Base-by-base conservation (phyloP, 1,140 invertebrate species). In the Nephotettix cincticeps region DNA sequence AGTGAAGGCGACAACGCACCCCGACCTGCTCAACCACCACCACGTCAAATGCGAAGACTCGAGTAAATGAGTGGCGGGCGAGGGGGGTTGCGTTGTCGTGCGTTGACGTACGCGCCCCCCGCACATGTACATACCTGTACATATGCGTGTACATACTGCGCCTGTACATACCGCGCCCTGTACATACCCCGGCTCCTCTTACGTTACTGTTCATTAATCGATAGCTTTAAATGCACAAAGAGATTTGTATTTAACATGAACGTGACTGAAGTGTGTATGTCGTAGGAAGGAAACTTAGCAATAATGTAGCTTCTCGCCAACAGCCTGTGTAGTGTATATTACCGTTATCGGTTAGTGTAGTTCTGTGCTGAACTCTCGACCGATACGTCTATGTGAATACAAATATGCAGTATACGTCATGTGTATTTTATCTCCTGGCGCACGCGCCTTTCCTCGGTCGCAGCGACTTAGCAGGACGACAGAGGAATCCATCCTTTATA, bases 1-100 rank as follows among this genome's bases (percentile, higher is more conserved):
- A 71, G 73, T 74, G 36, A 74, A 74, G 58, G 71, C 74, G 4
- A 69, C 14, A n/a, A 14, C 64, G 9, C 64, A 67, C 32, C 64
- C 71, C 14, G 73, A 74, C 45, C 69, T 74, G 11, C 54, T 74
- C 27, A 74, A 71, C 69, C 71, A 74, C 69, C 66, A 47, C 23
- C 29, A 68, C 25, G 45, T 56, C 27, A 69, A 69, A 21, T 69
- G 67, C 47, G 47, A 51, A 19, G 27, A 69, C 21, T 13, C 25
- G 11, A n/a, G 43, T 32, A 68, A 64, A 64, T 64, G 30, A 64
- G 61, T n/a, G 25, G 17, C 28, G 28, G 28, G 27, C n/a, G 61
- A 64, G 61, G 61, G 61, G 29, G 61, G 28, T 11, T 17, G 1
- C 3, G 29, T 64, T 17, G 61, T 64, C 27, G 1, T 64, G 1